These are phyloP conservation scores for Chelonia mydas DNA, from an alignment of 2,797 vertebrate genomes.

Conservation along the genomic window DNA sequence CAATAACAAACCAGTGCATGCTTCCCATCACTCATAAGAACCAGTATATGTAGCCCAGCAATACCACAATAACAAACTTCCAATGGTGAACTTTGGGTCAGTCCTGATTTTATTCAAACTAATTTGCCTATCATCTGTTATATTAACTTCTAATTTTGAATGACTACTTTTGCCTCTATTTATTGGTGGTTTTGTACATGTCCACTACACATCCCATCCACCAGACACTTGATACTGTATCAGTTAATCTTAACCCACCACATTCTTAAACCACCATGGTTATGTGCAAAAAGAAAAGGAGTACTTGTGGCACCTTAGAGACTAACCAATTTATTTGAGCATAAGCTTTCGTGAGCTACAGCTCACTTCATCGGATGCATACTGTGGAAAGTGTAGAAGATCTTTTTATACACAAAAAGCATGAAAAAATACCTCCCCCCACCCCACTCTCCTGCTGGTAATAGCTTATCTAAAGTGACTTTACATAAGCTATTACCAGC, in stretches of 20 bases:
- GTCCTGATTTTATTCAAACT: background rate
- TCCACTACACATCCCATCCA: constrained; percentile 36
- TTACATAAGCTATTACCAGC: no score
- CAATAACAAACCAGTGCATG: background rate
- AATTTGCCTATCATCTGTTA: background rate
- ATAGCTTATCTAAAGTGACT: no score
- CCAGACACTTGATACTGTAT: constrained; percentile 23
- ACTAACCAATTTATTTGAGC: no score
- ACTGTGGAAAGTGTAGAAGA: no score
- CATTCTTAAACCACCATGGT: background rate
- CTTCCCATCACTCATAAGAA: background rate
- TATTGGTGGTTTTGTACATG: background rate
- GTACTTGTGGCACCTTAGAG: no score
- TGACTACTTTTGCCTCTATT: background rate
- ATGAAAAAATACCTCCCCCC: no score
- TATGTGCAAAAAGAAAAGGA: no score
- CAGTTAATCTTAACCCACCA: constrained; percentile 7
- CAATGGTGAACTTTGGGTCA: background rate
- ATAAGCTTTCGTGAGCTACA: no score
- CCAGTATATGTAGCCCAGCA: background rate
- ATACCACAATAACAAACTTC: background rate
- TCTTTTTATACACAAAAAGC: no score
- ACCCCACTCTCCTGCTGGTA: no score
- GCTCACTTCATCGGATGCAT: no score
- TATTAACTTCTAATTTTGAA: background rate